phyloP scores from a whole-genome alignment of 2,888 invertebrate species.

The Incurvaria masculella region DNA sequence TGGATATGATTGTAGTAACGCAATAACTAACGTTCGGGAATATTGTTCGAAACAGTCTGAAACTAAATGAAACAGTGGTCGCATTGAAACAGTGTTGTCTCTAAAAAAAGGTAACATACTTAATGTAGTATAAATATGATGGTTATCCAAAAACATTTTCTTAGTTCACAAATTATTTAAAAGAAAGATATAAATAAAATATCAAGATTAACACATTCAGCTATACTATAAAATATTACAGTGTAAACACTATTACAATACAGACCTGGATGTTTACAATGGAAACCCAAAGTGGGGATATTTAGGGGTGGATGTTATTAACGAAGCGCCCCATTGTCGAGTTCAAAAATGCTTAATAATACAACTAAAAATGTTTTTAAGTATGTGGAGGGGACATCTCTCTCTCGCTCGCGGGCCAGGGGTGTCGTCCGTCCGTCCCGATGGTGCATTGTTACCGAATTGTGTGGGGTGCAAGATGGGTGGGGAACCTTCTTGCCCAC shows the following conservation, averaged over 20 bases:
- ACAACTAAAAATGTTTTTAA: constrained; percentile 3
- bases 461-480: background rate
- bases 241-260: background rate
- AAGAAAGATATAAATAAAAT: no score
- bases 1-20: no score
- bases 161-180: no score
- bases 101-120: no score
- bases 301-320: constrained; percentile 3
- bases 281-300: constrained; percentile 2
- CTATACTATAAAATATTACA: background rate
- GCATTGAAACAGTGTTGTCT: no score
- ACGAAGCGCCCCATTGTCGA: background rate
- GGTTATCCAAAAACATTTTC: no score
- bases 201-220: background rate
- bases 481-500: background rate
- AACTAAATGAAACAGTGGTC: no score
- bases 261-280: background rate
- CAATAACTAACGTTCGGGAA: no score
- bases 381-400: constrained; percentile 1
- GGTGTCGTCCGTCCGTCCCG: background rate
- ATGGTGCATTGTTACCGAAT: background rate
- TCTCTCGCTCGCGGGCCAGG: background rate
- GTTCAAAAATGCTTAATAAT: constrained; percentile 3
- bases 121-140: no score
- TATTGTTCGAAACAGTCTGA: no score